These are phyloP conservation scores for Parascotia fuliginaria DNA, from an alignment of 2,888 invertebrate species.

Conservation along the genomic window DNA sequence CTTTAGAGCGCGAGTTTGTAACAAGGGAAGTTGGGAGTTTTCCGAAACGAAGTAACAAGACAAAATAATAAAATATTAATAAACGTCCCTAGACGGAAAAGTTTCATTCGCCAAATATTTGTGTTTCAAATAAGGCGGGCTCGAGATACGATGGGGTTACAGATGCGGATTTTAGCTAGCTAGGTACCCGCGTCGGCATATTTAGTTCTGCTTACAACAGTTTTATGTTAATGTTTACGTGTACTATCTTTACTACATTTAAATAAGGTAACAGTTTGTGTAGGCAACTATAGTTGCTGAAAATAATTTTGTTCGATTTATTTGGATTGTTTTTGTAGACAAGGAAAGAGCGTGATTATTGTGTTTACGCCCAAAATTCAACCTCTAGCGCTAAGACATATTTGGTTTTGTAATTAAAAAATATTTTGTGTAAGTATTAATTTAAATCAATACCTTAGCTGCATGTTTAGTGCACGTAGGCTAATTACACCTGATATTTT, in stretches of 20 bases:
- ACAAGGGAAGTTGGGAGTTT: slow-evolving; percentile 81
- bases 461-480: too few species aligned
- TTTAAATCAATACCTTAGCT: too few species aligned
- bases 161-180: slow-evolving; percentile 56
- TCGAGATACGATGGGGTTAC: slow-evolving; percentile 76
- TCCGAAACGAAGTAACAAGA: slow-evolving; percentile 80
- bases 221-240: slow-evolving; percentile 30
- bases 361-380: too few species aligned
- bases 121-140: slow-evolving; percentile 82
- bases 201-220: slow-evolving; percentile 44
- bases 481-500: too few species aligned
- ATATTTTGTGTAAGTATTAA: too few species aligned
- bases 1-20: slow-evolving; percentile 79
- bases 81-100: slow-evolving; percentile 82
- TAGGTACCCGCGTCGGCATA: slow-evolving; percentile 37
- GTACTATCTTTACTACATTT: slow-evolving; percentile 11
- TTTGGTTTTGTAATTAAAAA: too few species aligned
- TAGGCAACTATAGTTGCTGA: not conserved
- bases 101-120: slow-evolving; percentile 83
- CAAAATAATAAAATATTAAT: slow-evolving; percentile 87
- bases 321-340: too few species aligned
- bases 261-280: too few species aligned
- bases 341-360: too few species aligned
- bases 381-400: too few species aligned
- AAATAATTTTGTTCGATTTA: too few species aligned